These are phyloP conservation scores for Dasysyrphus albostriatus DNA, from an alignment of 2,888 invertebrate genomes.

Conservation along the genomic window DNA sequence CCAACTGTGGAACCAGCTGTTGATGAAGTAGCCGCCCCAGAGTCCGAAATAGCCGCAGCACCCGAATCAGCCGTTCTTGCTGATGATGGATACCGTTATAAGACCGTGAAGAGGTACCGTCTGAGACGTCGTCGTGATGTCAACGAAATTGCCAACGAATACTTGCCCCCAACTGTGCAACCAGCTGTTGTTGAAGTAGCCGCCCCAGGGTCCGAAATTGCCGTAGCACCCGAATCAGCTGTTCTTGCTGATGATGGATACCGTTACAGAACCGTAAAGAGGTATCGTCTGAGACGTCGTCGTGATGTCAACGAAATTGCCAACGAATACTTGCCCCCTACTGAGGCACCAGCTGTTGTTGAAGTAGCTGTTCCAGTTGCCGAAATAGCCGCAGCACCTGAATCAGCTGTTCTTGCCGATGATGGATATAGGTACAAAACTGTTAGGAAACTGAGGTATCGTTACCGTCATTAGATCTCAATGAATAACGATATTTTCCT, in stretches of 20 bases:
- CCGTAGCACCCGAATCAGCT: slow-evolving; percentile 20
- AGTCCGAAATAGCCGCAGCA: slow-evolving; percentile 48
- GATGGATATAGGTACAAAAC: slow-evolving; percentile 62
- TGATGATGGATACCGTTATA: slow-evolving; percentile 67
- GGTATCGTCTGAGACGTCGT: slow-evolving; percentile 64
- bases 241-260: slow-evolving; percentile 62
- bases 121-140: slow-evolving; percentile 77
- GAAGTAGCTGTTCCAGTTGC: slow-evolving; percentile 47
- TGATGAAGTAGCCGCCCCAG: slow-evolving; percentile 55
- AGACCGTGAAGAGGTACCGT: slow-evolving; percentile 54
- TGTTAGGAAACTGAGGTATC: slow-evolving; percentile 53
- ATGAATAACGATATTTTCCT: background rate
- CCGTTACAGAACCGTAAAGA: slow-evolving; percentile 64
- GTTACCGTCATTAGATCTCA: slow-evolving; percentile 34
- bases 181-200: slow-evolving; percentile 41
- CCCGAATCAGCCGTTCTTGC: slow-evolving; percentile 38
- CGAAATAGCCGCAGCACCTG: slow-evolving; percentile 44
- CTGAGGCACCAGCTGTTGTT: slow-evolving; percentile 11
- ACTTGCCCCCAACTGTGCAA: slow-evolving; percentile 60
- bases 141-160: slow-evolving; percentile 77
- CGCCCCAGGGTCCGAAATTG: slow-evolving; percentile 29
- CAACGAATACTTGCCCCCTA: slow-evolving; percentile 63
- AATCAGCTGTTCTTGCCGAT: slow-evolving; percentile 39
- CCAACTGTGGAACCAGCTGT: slow-evolving; percentile 67
- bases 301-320: slow-evolving; percentile 78